A percentile compares a stretch with the other conserved stretches of the same genome.
Evolutionary conservation across 2,113 vertebrate species (phyloP).

Genomic region (Tonatia bakeri): DNA sequence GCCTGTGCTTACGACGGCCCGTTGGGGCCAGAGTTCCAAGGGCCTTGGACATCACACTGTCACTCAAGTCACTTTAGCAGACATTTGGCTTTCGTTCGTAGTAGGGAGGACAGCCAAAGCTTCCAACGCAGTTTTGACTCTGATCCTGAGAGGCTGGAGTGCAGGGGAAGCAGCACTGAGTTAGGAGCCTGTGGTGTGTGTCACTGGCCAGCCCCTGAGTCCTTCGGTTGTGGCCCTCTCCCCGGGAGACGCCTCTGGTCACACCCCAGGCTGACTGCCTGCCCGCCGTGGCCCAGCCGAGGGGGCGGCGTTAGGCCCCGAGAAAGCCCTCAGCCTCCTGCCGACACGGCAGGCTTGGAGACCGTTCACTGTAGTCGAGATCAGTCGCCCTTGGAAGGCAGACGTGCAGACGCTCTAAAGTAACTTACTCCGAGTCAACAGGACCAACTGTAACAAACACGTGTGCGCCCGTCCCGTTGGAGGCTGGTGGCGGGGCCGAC

Average conservation of each 20-base stretch:
- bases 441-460: neutral
- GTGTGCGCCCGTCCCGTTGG: neutral
- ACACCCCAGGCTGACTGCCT: neutral
- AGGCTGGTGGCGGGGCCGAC: neutral
- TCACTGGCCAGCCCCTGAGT: neutral
- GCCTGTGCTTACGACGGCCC: neutral
- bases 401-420: neutral
- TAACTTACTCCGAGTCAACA: neutral
- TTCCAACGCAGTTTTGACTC: neutral
- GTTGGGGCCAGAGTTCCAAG: neutral
- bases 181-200: neutral
- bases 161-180: neutral
- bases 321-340: neutral
- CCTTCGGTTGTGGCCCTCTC: neutral
- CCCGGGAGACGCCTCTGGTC: neutral
- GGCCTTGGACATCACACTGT: neutral
- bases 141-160: neutral
- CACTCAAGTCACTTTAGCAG: neutral
- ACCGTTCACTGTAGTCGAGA: neutral
- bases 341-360: neutral
- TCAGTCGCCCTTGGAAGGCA: neutral
- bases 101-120: neutral
- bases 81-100: neutral
- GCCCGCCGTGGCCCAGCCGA: neutral
- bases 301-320: neutral